Conservation (phyloP, 37 sponge, comb jelly and placozoan genomes). For the Halisarca cf. caerulea region DNA sequence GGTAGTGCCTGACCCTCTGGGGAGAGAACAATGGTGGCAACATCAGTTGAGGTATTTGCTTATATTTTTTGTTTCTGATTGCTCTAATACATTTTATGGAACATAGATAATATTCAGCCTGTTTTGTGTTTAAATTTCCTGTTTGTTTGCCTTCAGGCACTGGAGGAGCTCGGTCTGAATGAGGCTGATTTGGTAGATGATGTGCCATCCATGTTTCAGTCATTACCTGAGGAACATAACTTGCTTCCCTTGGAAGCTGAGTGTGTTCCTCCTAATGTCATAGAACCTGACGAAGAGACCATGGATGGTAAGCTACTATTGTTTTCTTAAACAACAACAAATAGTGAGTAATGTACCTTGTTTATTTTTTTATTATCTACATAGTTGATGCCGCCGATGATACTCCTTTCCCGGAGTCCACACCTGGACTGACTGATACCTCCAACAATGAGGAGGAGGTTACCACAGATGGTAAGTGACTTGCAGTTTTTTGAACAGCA, state of each 20-base stretch:
- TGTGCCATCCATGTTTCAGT: background rate
- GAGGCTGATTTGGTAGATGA: slow-evolving; percentile 37
- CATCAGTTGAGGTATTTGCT: slow-evolving; percentile 45
- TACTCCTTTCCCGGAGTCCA: too few species aligned
- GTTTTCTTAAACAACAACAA: too few species aligned
- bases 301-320: too few species aligned
- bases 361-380: too few species aligned
- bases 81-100: background rate
- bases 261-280: too few species aligned
- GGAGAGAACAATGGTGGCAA: slow-evolving; percentile 39
- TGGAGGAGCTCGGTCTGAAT: slow-evolving; percentile 52
- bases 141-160: slow-evolving; percentile 22
- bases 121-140: background rate
- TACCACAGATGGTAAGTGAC: slow-evolving; percentile 8
- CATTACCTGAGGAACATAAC: background rate
- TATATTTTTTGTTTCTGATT: background rate
- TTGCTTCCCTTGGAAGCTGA: too few species aligned
- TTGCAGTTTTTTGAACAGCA: background rate
- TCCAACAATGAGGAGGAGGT: background rate
- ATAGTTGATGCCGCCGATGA: too few species aligned
- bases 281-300: too few species aligned
- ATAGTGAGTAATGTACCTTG: too few species aligned
- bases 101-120: too few species aligned
- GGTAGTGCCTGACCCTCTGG: slow-evolving; percentile 38
- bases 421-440: too few species aligned